Evolutionary conservation across 2,888 invertebrate genomes (phyloP).

Genomic region (Pandemis corylana): DNA sequence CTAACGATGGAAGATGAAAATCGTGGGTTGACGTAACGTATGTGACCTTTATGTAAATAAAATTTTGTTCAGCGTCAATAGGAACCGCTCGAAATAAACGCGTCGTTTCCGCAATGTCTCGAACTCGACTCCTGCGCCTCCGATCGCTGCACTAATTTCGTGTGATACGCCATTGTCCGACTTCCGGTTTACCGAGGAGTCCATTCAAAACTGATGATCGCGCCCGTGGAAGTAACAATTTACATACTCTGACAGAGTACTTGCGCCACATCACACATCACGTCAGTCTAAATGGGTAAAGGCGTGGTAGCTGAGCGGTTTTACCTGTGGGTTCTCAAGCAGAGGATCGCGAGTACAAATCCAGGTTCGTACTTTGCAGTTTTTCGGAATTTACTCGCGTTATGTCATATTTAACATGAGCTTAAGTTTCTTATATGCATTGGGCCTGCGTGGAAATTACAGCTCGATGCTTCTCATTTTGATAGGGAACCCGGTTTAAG

Average conservation of each 20-base stretch:
- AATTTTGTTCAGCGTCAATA: neutral
- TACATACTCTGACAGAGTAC: slow-evolving; percentile 8
- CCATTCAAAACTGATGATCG: slow-evolving; percentile 48
- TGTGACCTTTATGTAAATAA: neutral
- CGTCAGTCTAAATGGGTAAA: neutral
- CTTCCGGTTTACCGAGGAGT: slow-evolving; percentile 68
- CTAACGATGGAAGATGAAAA: too few species aligned
- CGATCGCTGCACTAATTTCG: slow-evolving; percentile 68
- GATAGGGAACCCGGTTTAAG: too few species aligned
- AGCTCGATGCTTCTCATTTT: too few species aligned
- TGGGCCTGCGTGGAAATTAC: too few species aligned
- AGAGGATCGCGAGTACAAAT: too few species aligned
- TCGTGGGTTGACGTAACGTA: too few species aligned
- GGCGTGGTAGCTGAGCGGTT: too few species aligned
- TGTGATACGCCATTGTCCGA: slow-evolving; percentile 71
- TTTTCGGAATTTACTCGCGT: too few species aligned
- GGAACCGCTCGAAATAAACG: slow-evolving; percentile 42
- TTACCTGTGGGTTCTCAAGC: too few species aligned
- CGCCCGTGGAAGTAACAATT: slow-evolving; percentile 25
- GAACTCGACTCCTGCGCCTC: slow-evolving; percentile 43
- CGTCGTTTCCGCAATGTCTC: slow-evolving; percentile 44
- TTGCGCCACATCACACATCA: neutral
- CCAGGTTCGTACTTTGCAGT: too few species aligned
- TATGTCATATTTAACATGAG: too few species aligned
- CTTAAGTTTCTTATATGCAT: too few species aligned